Evolutionary conservation across 2,797 vertebrate species (phyloP).

Genomic region (Cephalopachus bancanus): DNA sequence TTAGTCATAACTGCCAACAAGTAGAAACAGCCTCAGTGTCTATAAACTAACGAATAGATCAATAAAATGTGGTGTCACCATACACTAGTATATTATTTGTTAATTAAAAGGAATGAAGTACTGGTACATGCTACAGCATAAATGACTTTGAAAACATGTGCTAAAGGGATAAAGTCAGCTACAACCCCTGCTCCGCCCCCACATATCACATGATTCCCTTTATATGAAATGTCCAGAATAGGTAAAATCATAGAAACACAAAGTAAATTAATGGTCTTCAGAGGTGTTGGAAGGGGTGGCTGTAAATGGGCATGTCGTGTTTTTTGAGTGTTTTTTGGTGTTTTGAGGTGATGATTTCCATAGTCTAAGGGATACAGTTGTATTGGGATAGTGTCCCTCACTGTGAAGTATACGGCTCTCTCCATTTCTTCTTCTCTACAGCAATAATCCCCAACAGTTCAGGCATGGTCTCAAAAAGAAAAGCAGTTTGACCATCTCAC

Average conservation of each 20-base stretch:
- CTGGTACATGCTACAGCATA: background rate
- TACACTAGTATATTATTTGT: background rate
- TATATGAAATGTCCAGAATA: background rate
- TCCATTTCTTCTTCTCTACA: background rate
- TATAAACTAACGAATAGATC: background rate
- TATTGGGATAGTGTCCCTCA: background rate
- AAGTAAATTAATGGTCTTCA: background rate
- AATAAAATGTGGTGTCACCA: background rate
- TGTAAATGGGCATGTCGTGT: background rate
- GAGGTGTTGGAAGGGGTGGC: background rate
- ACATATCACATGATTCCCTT: background rate
- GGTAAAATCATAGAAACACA: background rate
- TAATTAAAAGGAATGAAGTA: constrained; percentile 36
- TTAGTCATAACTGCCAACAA: background rate
- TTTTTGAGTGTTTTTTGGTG: background rate
- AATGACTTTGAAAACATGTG: background rate
- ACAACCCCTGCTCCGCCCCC: too few species aligned
- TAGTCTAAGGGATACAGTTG: background rate
- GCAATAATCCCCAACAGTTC: background rate
- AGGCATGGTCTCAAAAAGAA: background rate
- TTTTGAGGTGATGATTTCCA: background rate
- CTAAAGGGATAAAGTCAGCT: background rate
- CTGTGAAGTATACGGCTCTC: background rate
- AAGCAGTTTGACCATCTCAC: background rate
- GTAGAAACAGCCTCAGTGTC: background rate